These are phyloP conservation scores for Drosophila auraria DNA, from an alignment of 1,140 invertebrate genomes.

Conservation along the genomic window DNA sequence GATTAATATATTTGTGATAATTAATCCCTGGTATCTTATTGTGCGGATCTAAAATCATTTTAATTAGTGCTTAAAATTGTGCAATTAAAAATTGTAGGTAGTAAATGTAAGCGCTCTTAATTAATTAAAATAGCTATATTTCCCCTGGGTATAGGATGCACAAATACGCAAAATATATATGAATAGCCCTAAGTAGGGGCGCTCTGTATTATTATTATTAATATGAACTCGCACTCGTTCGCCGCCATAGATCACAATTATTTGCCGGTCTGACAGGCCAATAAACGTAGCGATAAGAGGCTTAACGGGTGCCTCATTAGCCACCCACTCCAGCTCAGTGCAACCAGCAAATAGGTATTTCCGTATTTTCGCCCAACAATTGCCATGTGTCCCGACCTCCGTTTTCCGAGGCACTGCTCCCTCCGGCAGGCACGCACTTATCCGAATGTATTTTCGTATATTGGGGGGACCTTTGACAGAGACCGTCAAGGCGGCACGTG, in stretches of 20 bases:
- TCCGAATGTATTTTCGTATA: background rate
- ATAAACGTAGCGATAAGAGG: slow-evolving; percentile 67
- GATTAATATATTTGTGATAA: background rate
- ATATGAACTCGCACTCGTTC: slow-evolving; percentile 34
- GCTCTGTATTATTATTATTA: slow-evolving; percentile 33
- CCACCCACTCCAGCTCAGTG: slow-evolving; percentile 18
- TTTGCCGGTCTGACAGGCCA: slow-evolving; percentile 51
- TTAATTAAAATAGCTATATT: no score
- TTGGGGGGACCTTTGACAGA: slow-evolving; percentile 2
- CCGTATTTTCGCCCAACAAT: slow-evolving; percentile 46
- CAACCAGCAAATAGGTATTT: slow-evolving; percentile 51
- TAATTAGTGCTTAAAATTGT: no score
- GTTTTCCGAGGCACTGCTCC: background rate
- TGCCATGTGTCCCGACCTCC: slow-evolving; percentile 23
- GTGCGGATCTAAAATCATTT: background rate
- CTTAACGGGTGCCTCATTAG: slow-evolving; percentile 68
- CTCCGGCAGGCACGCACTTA: slow-evolving; percentile 10
- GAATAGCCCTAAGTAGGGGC: slow-evolving; percentile 17
- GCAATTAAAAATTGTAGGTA: background rate
- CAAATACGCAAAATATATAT: slow-evolving; percentile 4
- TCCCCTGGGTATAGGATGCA: background rate
- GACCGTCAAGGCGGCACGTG: slow-evolving; percentile 53
- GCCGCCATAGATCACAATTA: slow-evolving; percentile 47
- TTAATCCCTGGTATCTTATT: no score
- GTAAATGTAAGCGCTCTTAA: background rate